A percentile compares a stretch with the other conserved stretches of the same genome.
These are phyloP conservation scores for Chironomus riparius DNA, from an alignment of 2,888 invertebrate species.

Conservation along the genomic window DNA sequence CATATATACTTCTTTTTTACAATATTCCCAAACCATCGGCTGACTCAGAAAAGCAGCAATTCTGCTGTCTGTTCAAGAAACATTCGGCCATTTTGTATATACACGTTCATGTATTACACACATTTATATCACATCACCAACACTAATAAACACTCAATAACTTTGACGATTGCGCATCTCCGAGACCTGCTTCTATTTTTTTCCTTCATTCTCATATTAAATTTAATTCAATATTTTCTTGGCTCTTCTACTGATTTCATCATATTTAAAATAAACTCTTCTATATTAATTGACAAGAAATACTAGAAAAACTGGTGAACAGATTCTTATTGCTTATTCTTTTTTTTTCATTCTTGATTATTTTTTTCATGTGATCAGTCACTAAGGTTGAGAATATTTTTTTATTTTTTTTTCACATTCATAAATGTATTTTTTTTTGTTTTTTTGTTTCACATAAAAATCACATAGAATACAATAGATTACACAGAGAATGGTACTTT, in stretches of 20 bases:
- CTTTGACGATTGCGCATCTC: constrained; percentile 18
- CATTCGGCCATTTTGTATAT: constrained; percentile 25
- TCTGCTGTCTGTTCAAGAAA: constrained; percentile 18
- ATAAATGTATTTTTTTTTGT: not conserved
- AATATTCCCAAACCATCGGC: constrained; percentile 24
- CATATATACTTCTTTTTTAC: constrained; percentile 13
- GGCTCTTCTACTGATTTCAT: not conserved
- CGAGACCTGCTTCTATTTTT: not conserved
- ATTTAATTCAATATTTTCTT: constrained; percentile 6
- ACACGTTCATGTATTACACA: not conserved
- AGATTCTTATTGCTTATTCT: not conserved
- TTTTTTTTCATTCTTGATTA: not conserved
- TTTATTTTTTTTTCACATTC: not conserved
- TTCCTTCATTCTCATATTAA: constrained; percentile 1
- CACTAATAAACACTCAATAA: not conserved
- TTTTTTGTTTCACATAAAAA: not conserved
- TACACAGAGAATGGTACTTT: no score
- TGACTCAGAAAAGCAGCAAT: constrained; percentile 20
- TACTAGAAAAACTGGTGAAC: not conserved
- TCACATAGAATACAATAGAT: not conserved
- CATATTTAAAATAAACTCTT: not conserved
- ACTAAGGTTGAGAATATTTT: not conserved
- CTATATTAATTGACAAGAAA: not conserved
- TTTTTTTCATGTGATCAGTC: not conserved
- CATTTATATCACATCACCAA: not conserved